These are phyloP conservation scores for Paracanthobrama guichenoti DNA, from an alignment of 2,113 vertebrate genomes.

Conservation along the genomic window DNA sequence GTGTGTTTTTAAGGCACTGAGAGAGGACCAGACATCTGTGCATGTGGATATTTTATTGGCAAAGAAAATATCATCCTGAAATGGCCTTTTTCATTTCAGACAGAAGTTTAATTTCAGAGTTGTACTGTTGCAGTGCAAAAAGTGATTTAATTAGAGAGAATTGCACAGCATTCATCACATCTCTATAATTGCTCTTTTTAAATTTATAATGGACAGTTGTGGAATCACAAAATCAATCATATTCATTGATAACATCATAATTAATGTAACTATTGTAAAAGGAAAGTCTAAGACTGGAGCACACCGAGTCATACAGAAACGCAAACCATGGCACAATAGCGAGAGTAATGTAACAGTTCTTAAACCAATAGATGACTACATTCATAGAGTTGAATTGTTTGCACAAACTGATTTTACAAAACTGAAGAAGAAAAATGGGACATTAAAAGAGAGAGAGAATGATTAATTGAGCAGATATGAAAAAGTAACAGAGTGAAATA, in stretches of 20 bases:
- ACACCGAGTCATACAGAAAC: neutral
- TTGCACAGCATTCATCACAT: conserved; percentile 62
- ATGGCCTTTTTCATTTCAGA: conserved; percentile 23
- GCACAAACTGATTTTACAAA: neutral
- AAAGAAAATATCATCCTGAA: neutral
- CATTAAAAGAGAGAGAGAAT: neutral
- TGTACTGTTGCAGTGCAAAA: conserved; percentile 21
- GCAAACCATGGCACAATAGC: conserved; percentile 14
- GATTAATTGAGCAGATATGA: conserved; percentile 33
- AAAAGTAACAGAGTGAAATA: neutral
- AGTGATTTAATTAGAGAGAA: conserved; percentile 62
- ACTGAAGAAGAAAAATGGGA: neutral
- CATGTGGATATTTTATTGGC: neutral
- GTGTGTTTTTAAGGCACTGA: neutral
- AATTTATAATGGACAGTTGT: conserved; percentile 25
- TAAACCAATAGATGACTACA: neutral
- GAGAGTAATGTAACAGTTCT: neutral
- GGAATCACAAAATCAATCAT: conserved; percentile 62
- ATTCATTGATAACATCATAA: conserved; percentile 56
- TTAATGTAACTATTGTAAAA: conserved; percentile 19
- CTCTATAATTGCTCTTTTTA: conserved; percentile 62
- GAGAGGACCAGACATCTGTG: neutral
- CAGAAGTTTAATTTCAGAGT: no score
- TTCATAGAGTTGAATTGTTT: neutral
- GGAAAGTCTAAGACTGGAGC: neutral